Percentiles rank a stretch among this genome's conserved stretches.
These are phyloP conservation scores for Orthonyx spaldingii DNA, from an alignment of 2,113 vertebrate species.

Conservation along the genomic window DNA sequence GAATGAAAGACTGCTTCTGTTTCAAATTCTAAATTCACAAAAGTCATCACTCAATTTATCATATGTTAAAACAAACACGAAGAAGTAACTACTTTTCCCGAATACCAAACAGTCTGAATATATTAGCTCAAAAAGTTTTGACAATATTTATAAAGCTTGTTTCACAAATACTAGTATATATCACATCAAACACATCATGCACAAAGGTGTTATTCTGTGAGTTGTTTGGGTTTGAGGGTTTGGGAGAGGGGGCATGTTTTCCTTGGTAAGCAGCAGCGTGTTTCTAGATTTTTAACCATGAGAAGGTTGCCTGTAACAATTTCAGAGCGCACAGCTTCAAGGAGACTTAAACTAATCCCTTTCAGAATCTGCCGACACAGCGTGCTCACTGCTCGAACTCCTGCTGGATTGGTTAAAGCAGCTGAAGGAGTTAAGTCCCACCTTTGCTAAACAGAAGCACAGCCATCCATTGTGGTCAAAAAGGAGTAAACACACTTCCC, in stretches of 20 bases:
- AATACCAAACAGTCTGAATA: neutral
- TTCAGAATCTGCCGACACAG: neutral
- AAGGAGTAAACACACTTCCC: neutral
- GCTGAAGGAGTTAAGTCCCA: neutral
- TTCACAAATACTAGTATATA: neutral
- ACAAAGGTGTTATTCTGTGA: neutral
- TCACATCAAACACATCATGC: neutral
- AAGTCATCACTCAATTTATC: neutral
- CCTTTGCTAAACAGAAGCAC: neutral
- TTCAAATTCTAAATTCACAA: neutral
- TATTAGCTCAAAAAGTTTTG: neutral
- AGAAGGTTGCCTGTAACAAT: neutral
- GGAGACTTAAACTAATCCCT: neutral
- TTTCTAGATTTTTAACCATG: neutral
- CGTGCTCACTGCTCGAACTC: rapidly evolving
- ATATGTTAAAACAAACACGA: neutral
- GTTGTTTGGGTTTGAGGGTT: neutral
- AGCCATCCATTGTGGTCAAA: neutral
- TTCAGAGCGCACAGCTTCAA: neutral
- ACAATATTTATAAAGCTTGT: neutral
- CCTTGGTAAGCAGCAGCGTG: neutral
- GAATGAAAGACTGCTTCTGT: neutral
- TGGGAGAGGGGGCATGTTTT: neutral
- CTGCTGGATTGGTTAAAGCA: neutral
- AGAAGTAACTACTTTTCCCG: neutral